Conservation (phyloP, 2,797 vertebrate genomes). For the Trichosurus vulpecula region DNA sequence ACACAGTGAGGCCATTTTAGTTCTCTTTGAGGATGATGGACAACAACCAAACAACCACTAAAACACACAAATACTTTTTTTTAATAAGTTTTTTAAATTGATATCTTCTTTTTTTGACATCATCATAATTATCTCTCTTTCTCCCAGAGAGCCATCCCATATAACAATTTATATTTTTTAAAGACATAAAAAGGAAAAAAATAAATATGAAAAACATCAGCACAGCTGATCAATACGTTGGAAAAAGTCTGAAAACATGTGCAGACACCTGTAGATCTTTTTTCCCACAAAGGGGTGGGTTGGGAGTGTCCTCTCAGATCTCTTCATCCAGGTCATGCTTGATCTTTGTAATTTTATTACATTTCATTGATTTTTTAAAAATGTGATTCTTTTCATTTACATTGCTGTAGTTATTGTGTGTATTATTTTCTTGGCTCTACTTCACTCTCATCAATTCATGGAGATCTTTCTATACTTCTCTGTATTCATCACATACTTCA, state of each 20-base stretch:
- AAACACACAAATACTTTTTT: not conserved
- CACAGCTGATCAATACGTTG: not conserved
- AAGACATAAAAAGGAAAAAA: not conserved
- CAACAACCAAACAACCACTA: not conserved
- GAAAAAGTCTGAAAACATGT: not conserved
- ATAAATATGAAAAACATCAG: not conserved
- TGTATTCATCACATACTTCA: not conserved
- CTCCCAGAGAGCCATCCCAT: not conserved
- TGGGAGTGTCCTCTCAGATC: not conserved
- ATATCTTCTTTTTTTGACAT: not conserved
- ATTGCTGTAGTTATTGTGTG: too few relatives aligned
- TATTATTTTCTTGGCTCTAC: not conserved
- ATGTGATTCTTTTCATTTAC: too few relatives aligned
- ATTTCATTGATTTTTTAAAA: not conserved
- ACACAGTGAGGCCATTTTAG: too few relatives aligned
- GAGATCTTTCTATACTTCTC: not conserved
- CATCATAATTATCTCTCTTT: not conserved
- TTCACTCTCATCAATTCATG: not conserved
- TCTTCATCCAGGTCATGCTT: not conserved
- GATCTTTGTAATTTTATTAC: not conserved
- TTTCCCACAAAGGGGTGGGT: not conserved
- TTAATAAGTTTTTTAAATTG: not conserved
- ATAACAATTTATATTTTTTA: not conserved
- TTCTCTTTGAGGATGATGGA: too few relatives aligned
- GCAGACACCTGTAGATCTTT: not conserved